phyloP scores from a whole-genome alignment of 2,797 vertebrate species.

The Sciurus carolinensis region DNA sequence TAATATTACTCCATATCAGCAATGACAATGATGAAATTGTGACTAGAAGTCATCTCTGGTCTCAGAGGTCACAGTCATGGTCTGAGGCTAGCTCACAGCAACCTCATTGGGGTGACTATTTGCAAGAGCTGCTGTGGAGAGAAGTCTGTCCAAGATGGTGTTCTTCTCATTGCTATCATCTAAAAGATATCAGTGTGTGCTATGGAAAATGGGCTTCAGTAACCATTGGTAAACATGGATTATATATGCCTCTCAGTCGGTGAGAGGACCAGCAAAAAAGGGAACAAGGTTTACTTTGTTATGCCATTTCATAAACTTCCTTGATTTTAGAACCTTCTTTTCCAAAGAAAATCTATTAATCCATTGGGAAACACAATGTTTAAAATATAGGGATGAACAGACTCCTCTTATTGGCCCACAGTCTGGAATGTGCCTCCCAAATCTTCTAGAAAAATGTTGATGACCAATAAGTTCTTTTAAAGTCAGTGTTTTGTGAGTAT shows the following conservation, averaged over 20 bases:
- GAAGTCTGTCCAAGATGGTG: background rate
- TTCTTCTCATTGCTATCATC: background rate
- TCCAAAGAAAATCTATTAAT: conserved; percentile 6
- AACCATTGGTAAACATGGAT: background rate
- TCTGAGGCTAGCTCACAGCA: background rate
- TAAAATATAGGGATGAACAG: background rate
- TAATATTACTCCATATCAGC: background rate
- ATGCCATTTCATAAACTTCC: background rate
- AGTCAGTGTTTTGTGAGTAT: background rate
- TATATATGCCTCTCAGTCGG: background rate
- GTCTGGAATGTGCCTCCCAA: background rate
- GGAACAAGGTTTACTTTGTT: background rate
- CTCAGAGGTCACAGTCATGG: background rate
- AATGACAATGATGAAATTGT: background rate
- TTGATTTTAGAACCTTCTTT: conserved; percentile 8
- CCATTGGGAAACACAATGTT: background rate
- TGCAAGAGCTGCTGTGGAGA: background rate
- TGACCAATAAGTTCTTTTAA: background rate
- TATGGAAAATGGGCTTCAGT: conserved; percentile 1
- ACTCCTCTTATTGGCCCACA: background rate
- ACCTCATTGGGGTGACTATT: background rate
- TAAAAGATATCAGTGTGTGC: background rate
- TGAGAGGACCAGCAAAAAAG: background rate
- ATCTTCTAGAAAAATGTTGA: background rate
- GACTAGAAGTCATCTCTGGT: background rate